phyloP scores from a whole-genome alignment of 2,797 vertebrate species.

The Nasua narica region DNA sequence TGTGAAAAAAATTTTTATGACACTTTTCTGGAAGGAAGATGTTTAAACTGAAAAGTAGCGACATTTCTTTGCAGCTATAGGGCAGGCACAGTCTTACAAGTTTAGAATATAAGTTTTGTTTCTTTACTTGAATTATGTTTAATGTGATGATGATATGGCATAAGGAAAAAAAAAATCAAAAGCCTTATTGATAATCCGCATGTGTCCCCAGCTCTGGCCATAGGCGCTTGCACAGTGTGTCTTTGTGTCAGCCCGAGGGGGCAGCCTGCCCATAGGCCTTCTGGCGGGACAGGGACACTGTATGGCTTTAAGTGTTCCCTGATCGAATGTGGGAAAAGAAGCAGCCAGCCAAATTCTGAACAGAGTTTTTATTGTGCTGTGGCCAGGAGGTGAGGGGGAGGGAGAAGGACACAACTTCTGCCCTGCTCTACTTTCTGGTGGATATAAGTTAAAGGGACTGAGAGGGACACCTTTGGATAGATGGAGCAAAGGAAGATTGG shows the following conservation, averaged over 20 bases:
- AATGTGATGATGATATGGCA: constrained; percentile 4
- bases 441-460: not conserved
- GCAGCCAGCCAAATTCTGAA: constrained; percentile 68
- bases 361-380: constrained; percentile 72
- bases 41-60: constrained; percentile 25
- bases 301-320: constrained; percentile 71
- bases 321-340: constrained; percentile 69
- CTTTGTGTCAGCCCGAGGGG: constrained; percentile 58
- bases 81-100: not conserved
- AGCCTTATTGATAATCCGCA: constrained; percentile 61
- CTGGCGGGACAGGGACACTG: constrained; percentile 60
- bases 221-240: constrained; percentile 32
- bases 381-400: constrained; percentile 45
- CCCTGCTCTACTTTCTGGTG: constrained; percentile 4
- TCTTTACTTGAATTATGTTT: constrained; percentile 33
- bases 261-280: constrained; percentile 60
- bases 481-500: not conserved
- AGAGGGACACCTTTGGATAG: constrained; percentile 27
- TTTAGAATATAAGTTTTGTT: not conserved
- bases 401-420: constrained; percentile 17
- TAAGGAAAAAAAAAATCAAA: constrained; percentile 52
- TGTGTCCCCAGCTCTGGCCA: not conserved
- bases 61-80: not conserved
- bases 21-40: not conserved
- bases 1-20: not conserved